Evolutionary conservation across 1,140 invertebrate species (phyloP).

Genomic region (Alviniconcha marisindica): DNA sequence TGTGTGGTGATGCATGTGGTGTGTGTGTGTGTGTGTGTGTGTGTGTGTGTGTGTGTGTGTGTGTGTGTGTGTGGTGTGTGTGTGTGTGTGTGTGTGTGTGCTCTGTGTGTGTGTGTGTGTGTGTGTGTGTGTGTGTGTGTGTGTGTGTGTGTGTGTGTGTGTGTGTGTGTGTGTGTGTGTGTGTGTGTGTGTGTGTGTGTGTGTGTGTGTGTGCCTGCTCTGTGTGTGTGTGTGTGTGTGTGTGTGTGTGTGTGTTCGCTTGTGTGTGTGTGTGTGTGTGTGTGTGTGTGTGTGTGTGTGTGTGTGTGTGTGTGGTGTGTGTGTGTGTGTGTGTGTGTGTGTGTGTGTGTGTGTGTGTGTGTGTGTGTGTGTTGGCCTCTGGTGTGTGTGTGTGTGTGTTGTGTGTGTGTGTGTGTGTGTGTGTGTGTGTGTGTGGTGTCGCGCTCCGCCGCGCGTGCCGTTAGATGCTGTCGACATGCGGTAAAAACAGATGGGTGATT

Average conservation of each 20-base stretch:
- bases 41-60: background rate
- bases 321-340: background rate
- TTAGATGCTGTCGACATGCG: too few species aligned
- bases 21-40: conserved; percentile 9
- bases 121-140: background rate
- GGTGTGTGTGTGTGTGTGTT: conserved; percentile 17
- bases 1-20: too few species aligned
- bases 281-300: conserved; percentile 16
- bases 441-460: background rate
- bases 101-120: too few species aligned
- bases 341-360: conserved; percentile 16
- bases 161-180: background rate
- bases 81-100: background rate
- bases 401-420: background rate
- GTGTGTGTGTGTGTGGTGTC: background rate
- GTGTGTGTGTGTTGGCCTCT: conserved; percentile 17
- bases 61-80: background rate
- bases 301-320: conserved; percentile 16
- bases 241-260: background rate
- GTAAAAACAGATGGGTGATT: too few species aligned
- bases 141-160: background rate
- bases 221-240: background rate
- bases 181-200: background rate
- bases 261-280: conserved; percentile 15
- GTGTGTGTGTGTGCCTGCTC: background rate